Evolutionary conservation across 2,113 vertebrate genomes (phyloP), one percentile per base, ranked within the genome.

Genomic region (Nerophis lumbriciformis): DNA sequence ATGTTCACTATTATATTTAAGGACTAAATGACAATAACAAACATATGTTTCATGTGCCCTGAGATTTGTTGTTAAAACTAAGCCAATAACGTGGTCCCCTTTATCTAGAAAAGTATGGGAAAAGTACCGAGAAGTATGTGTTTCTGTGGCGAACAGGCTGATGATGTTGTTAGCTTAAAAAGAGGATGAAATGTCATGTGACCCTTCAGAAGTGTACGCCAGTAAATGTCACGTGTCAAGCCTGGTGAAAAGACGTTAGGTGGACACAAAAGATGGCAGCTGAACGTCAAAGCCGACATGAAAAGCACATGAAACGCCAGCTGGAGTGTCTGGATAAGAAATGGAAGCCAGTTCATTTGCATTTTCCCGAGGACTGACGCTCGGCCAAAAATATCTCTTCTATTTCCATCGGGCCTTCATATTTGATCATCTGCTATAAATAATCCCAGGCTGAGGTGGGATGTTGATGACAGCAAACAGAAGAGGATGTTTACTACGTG

Each of bases 211-310:
- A 42, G 4, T 57, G 1, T 1, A 5, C 6, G 39, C 6, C 60
- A 65, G 75, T 75, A 80, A 85, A 87, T 87, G 79, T 81, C 78
- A 78, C 37, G 74, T 48, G 75, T 69, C 69, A 59, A 68, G 51
- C 61, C 37, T 45, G 75, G 53, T 68, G 59, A 77, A 76, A 70
- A 73, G 11, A 64, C 53, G 65, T 52, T 53, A n/a, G 53, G 58
- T 61, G 69, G 37, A 79, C n/a, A 75, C 77, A 81, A 76, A n/a
- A 36, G n/a, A 37, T 19, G 77, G 72, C 59, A 64, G 77, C 53
- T 78, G 72, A 83, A 87, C 81, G 79, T 82, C 79, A 77, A 52
- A 73, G 66, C 53, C 65, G 79, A 85, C 81, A 81, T 69, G 69
- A 74, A 76, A 80, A 80, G 70, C 78, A 49, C 56, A 65, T 69